Evolutionary conservation across 2,888 invertebrate species (phyloP).

Genomic region (Callyntrura guangdongensis): DNA sequence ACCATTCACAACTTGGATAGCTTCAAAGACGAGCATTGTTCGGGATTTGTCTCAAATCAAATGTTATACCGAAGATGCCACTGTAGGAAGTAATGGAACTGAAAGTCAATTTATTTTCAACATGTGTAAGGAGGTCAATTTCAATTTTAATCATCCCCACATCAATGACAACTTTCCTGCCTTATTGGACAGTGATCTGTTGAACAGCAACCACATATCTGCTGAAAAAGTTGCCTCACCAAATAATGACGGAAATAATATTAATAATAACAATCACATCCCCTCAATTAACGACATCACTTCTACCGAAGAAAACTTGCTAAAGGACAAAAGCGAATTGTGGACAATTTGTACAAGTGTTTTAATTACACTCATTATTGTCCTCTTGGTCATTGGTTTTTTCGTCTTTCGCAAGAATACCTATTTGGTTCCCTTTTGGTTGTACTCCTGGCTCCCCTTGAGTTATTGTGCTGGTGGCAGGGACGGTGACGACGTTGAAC

Average conservation of each 20-base stretch:
- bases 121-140: constrained; percentile 71
- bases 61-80: constrained; percentile 75
- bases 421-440: constrained; percentile 26
- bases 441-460: constrained; percentile 74
- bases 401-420: constrained; percentile 81
- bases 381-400: constrained; percentile 69
- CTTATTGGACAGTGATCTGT: constrained; percentile 70
- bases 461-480: constrained; percentile 7
- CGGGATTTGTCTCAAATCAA: constrained; percentile 72
- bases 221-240: constrained; percentile 79
- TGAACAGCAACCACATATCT: constrained; percentile 79
- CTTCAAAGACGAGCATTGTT: constrained; percentile 63
- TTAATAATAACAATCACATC: constrained; percentile 17
- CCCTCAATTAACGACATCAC: constrained; percentile 64
- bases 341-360: constrained; percentile 74
- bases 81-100: constrained; percentile 49
- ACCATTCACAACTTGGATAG: constrained; percentile 92
- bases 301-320: constrained; percentile 52
- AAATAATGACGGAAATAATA: neutral
- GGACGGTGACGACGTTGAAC: constrained; percentile 9
- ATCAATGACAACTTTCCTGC: constrained; percentile 42
- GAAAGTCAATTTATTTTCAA: constrained; percentile 87
- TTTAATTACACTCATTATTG: constrained; percentile 64
- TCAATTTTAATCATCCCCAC: constrained; percentile 60
- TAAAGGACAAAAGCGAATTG: constrained; percentile 39